Conservation (phyloP, 2,888 invertebrate species). For the Steromphala cineraria region DNA sequence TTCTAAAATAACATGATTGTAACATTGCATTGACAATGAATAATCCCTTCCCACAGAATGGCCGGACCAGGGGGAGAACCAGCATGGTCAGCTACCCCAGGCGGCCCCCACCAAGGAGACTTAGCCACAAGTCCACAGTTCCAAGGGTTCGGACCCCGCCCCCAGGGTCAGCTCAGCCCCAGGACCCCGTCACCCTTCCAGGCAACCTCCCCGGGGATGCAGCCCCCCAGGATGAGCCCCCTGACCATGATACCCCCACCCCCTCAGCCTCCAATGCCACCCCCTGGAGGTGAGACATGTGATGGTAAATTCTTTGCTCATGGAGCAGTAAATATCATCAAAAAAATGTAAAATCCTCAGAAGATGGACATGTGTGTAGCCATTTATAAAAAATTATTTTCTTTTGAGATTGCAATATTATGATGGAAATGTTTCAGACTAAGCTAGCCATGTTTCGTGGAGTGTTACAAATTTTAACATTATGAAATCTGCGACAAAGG, state of each 20-base stretch:
- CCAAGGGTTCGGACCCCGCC: slow-evolving; percentile 47
- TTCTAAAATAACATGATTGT: no score
- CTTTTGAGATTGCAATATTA: no score
- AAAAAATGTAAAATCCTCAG: no score
- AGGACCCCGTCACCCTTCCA: slow-evolving; percentile 44
- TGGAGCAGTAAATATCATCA: no score
- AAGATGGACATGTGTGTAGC: no score
- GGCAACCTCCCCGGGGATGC: slow-evolving; percentile 32
- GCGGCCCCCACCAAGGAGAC: slow-evolving; percentile 26
- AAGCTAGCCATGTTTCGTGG: no score
- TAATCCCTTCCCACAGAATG: not conserved
- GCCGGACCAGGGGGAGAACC: slow-evolving; percentile 29
- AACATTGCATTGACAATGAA: not conserved
- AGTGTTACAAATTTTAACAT: no score
- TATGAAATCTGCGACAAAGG: no score
- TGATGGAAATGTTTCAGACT: no score
- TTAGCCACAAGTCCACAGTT: slow-evolving; percentile 47
- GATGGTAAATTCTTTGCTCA: no score
- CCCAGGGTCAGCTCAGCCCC: slow-evolving; percentile 50
- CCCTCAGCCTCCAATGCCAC: slow-evolving; percentile 82
- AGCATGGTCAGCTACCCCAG: slow-evolving; percentile 1
- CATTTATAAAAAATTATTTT: no score
- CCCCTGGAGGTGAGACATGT: slow-evolving; percentile 76
- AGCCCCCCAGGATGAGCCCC: slow-evolving; percentile 29
- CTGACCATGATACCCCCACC: slow-evolving; percentile 43